These are phyloP conservation scores for Rhagoletis pomonella DNA, from an alignment of 1,140 invertebrate species.

Conservation along the genomic window DNA sequence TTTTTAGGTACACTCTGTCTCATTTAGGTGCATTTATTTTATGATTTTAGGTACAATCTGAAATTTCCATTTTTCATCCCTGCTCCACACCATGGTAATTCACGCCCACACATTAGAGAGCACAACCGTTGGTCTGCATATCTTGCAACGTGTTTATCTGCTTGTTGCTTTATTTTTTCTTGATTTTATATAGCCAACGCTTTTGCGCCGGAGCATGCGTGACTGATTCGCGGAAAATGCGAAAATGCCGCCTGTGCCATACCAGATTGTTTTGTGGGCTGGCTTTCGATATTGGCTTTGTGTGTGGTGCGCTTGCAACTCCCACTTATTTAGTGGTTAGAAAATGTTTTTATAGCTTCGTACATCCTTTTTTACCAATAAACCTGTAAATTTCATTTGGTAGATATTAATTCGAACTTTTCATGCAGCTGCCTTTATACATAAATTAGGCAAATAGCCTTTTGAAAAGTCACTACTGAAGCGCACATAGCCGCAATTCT, in stretches of 20 bases:
- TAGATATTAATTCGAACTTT: background rate
- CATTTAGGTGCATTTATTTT: too few species aligned
- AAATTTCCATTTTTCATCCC: too few species aligned
- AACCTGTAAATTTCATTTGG: background rate
- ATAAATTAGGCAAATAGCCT: background rate
- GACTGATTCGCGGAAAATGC: conserved; percentile 12
- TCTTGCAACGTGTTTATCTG: conserved; percentile 29
- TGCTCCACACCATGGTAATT: background rate
- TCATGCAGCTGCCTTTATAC: background rate
- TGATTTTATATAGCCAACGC: background rate
- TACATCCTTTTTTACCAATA: background rate
- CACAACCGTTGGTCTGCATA: conserved; percentile 8
- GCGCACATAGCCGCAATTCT: too few species aligned
- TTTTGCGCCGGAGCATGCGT: conserved; percentile 41
- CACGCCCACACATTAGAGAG: background rate
- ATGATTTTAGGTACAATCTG: too few species aligned
- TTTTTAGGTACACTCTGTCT: too few species aligned
- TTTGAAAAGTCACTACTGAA: background rate
- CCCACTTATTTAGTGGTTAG: background rate
- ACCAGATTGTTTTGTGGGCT: background rate
- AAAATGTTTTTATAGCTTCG: background rate
- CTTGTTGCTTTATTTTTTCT: background rate
- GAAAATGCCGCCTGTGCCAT: background rate
- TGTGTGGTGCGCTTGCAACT: conserved; percentile 9
- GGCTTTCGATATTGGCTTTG: background rate